Conservation (phyloP, 2,113 vertebrate species). For the Anhinga rufa region DNA sequence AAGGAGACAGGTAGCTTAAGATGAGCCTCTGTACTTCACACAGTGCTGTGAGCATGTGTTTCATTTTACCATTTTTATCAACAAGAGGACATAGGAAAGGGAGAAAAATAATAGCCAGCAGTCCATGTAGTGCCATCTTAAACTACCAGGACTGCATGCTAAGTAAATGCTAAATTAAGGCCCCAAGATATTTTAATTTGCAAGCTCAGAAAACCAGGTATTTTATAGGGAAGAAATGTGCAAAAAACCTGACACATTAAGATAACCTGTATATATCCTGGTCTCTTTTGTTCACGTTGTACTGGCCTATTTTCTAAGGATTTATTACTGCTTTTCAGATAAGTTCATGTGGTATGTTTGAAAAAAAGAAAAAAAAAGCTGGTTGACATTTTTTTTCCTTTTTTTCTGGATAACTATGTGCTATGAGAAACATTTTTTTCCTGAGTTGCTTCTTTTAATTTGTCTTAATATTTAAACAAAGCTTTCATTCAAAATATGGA, state of each 20-base stretch:
- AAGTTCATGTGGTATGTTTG: background rate
- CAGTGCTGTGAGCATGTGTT: background rate
- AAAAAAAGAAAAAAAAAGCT: background rate
- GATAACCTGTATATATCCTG: background rate
- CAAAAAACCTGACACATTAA: background rate
- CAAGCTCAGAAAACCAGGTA: background rate
- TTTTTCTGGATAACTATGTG: background rate
- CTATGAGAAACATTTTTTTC: background rate
- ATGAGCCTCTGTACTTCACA: background rate
- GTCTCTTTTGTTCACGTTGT: background rate
- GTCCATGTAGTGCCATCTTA: background rate
- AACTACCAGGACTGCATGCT: background rate
- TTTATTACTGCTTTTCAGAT: background rate
- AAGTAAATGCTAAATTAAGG: background rate
- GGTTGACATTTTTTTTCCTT: rapidly evolving
- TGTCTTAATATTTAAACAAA: background rate
- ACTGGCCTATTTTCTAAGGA: background rate
- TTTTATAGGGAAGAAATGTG: background rate
- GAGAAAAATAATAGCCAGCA: background rate
- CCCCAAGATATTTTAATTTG: background rate
- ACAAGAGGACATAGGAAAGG: background rate
- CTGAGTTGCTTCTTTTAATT: background rate
- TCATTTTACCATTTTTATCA: background rate
- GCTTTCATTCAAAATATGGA: background rate
- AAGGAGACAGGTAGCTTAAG: background rate